Percentiles rank a stretch among this genome's conserved stretches.
phyloP scores from a whole-genome alignment of 2,113 vertebrate species.

The Poeciliopsis turrubarensis region DNA sequence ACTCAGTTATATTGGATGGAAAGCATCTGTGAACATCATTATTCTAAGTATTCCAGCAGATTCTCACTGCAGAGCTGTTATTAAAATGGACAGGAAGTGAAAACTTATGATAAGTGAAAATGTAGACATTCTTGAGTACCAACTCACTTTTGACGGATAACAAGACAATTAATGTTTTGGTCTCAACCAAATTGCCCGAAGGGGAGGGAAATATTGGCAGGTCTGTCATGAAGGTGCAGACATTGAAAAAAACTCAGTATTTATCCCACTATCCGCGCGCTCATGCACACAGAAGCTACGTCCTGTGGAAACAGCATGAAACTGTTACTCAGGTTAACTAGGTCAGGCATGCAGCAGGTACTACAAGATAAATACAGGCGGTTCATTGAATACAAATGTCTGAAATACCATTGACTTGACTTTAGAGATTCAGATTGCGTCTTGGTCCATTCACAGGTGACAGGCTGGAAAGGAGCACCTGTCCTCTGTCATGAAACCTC shows the following conservation, averaged over 20 bases:
- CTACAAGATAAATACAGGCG: constrained; percentile 47
- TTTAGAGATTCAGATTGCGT: constrained; percentile 39
- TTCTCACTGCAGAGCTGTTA: neutral
- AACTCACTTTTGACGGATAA: neutral
- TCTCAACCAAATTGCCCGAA: neutral
- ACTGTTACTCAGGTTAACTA: constrained; percentile 35
- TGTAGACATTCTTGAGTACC: neutral
- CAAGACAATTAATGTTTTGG: neutral
- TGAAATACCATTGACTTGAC: constrained; percentile 77
- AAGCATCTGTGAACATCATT: neutral
- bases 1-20: neutral
- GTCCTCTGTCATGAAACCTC: constrained; percentile 52
- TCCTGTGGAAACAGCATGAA: constrained; percentile 45
- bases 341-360: constrained; percentile 76
- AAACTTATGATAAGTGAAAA: neutral
- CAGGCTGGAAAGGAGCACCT: constrained; percentile 27
- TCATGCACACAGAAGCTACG: constrained; percentile 21
- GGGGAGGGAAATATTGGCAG: constrained; percentile 37
- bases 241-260: neutral
- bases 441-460: constrained; percentile 42
- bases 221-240: neutral
- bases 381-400: constrained; percentile 74
- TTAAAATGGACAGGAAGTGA: neutral
- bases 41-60: neutral
- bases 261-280: neutral